These are phyloP conservation scores for Tympanoctomys barrerae DNA, from an alignment of 2,797 vertebrate species.

Conservation along the genomic window DNA sequence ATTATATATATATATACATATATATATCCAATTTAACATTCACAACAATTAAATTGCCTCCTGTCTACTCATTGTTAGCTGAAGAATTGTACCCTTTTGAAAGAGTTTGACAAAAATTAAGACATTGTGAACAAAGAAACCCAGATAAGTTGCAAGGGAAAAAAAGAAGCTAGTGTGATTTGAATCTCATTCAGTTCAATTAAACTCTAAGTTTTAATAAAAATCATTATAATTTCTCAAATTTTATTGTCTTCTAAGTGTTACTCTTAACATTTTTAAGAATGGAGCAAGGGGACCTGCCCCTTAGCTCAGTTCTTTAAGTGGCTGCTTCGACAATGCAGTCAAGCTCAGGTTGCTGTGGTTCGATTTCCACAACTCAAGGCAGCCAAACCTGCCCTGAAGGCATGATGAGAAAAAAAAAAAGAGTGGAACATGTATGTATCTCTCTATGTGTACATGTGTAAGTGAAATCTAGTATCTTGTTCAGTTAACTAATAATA, in stretches of 20 bases:
- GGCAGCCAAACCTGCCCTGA: too few relatives aligned
- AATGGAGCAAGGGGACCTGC: too few relatives aligned
- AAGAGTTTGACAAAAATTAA: not conserved
- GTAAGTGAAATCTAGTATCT: not conserved
- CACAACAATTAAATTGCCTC: not conserved
- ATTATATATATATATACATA: not conserved
- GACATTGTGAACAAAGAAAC: not conserved
- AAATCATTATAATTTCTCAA: not conserved
- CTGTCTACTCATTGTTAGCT: not conserved
- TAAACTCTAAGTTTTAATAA: not conserved
- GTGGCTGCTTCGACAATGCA: too few relatives aligned
- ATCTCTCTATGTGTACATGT: not conserved
- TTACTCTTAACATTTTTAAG: not conserved
- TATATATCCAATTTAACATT: not conserved
- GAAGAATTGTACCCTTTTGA: not conserved
- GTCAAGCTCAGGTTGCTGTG: too few relatives aligned
- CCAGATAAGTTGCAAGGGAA: not conserved
- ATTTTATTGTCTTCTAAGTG: not conserved
- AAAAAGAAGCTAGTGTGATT: not conserved
- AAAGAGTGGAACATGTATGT: fast-evolving
- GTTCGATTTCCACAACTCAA: too few relatives aligned
- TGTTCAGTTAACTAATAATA: not conserved
- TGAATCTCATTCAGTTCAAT: not conserved
- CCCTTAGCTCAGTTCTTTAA: too few relatives aligned
- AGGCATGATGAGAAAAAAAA: too few relatives aligned